Evolutionary conservation across 2,888 invertebrate species (phyloP).

Genomic region (Latheticus oryzae): DNA sequence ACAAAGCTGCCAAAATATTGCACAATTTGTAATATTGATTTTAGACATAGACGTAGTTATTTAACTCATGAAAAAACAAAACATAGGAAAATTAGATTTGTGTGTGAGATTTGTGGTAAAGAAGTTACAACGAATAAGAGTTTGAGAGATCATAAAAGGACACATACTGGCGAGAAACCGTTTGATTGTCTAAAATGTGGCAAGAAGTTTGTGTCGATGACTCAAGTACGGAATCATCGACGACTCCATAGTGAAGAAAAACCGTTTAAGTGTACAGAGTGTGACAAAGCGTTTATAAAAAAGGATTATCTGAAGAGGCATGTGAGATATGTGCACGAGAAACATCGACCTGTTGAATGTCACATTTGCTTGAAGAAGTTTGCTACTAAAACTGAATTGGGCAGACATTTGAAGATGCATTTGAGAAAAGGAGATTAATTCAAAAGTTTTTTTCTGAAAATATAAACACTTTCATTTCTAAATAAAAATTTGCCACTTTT

Average conservation of each 20-base stretch:
- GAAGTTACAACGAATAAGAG: slow-evolving; percentile 54
- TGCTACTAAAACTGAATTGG: slow-evolving; percentile 7
- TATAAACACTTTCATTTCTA: too few species aligned
- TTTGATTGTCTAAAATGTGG: slow-evolving; percentile 66
- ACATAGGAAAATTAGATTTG: too few species aligned
- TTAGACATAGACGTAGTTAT: too few species aligned
- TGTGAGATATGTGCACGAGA: slow-evolving; percentile 10
- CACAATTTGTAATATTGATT: too few species aligned
- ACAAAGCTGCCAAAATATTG: too few species aligned
- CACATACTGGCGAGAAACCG: slow-evolving; percentile 48
- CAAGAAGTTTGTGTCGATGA: slow-evolving; percentile 56
- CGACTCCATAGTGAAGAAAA: slow-evolving; percentile 42
- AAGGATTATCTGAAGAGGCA: slow-evolving; percentile 66
- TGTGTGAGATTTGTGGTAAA: slow-evolving; percentile 56
- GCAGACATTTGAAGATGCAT: slow-evolving; percentile 2
- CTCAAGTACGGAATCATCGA: slow-evolving; percentile 32
- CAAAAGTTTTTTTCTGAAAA: too few species aligned
- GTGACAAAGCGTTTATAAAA: slow-evolving; percentile 62
- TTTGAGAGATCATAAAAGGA: slow-evolving; percentile 55
- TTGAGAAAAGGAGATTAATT: too few species aligned
- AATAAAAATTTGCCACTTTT: too few species aligned
- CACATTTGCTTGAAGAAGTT: slow-evolving; percentile 13
- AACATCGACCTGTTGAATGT: slow-evolving; percentile 25
- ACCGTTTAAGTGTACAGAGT: slow-evolving; percentile 37
- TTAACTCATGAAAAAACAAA: too few species aligned